These are phyloP conservation scores for Dyspetes luteomarginatus DNA, from an alignment of 2,888 invertebrate species.

Conservation along the genomic window DNA sequence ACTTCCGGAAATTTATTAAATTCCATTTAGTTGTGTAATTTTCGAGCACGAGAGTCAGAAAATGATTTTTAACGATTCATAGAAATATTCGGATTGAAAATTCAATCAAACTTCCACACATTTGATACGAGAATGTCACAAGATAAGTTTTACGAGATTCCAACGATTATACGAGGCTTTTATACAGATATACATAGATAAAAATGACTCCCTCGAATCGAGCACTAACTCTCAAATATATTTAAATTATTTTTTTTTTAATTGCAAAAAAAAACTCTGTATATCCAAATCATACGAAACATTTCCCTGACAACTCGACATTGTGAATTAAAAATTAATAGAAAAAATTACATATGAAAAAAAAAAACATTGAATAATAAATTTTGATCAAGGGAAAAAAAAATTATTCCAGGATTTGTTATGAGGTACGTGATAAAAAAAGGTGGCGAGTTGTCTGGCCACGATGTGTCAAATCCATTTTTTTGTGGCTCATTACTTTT, in stretches of 20 bases:
- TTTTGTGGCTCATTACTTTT: not conserved
- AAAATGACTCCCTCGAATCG: conserved; percentile 53
- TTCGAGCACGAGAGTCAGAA: not conserved
- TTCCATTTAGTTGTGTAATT: conserved; percentile 21
- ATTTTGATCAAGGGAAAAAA: not conserved
- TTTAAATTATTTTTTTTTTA: not conserved
- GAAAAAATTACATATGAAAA: not conserved
- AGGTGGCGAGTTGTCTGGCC: conserved; percentile 33
- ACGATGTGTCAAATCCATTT: conserved; percentile 29
- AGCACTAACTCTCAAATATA: conserved; percentile 2
- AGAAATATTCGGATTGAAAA: conserved; percentile 7
- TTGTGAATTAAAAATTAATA: not conserved
- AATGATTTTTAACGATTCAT: not conserved
- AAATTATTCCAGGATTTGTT: no score
- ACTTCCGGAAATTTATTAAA: conserved; percentile 45
- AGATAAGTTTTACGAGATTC: not conserved
- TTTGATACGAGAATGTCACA: not conserved
- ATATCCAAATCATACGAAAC: not conserved
- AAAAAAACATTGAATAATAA: no score
- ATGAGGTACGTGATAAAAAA: not conserved
- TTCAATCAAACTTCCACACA: conserved; percentile 1
- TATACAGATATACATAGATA: not conserved
- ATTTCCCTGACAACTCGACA: conserved; percentile 31
- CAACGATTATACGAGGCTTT: no score
- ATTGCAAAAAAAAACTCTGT: not conserved